Evolutionary conservation across 2,113 vertebrate genomes (phyloP).

Genomic region (Crotophaga sulcirostris): DNA sequence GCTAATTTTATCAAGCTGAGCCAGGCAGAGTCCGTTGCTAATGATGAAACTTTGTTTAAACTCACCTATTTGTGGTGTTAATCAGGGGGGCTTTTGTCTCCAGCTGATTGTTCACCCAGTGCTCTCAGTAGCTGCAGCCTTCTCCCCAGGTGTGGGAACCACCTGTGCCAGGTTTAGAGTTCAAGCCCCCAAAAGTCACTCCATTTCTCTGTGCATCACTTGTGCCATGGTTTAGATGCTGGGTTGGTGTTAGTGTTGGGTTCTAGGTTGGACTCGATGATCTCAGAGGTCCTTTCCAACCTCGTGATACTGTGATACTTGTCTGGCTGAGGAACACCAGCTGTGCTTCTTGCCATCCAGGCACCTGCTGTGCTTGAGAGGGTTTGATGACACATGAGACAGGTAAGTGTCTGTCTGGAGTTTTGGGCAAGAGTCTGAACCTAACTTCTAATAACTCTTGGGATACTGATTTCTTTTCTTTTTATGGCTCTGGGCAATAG

Average conservation of each 20-base stretch:
- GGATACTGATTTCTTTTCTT: neutral
- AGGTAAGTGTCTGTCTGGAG: neutral
- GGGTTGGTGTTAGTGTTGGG: too few relatives aligned
- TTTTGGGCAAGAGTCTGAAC: neutral
- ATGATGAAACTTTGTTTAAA: neutral
- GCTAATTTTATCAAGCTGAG: slow-evolving; percentile 23
- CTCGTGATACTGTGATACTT: too few relatives aligned
- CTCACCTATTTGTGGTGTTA: neutral
- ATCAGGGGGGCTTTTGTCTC: neutral
- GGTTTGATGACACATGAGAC: neutral
- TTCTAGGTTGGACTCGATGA: too few relatives aligned
- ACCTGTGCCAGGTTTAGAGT: fast-evolving
- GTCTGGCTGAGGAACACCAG: neutral
- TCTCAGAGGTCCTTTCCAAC: too few relatives aligned
- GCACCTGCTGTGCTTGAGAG: neutral
- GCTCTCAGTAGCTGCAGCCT: neutral
- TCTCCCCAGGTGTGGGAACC: neutral
- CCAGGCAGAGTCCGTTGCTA: neutral
- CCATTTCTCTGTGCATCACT: fast-evolving
- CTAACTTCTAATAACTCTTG: neutral
- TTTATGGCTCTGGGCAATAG: neutral
- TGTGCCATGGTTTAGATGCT: too few relatives aligned
- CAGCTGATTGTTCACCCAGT: neutral
- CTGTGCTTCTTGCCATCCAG: neutral
- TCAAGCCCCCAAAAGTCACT: neutral